Base-by-base conservation (phyloP, 2,113 vertebrate species). In the Oncorhynchus mykiss region DNA sequence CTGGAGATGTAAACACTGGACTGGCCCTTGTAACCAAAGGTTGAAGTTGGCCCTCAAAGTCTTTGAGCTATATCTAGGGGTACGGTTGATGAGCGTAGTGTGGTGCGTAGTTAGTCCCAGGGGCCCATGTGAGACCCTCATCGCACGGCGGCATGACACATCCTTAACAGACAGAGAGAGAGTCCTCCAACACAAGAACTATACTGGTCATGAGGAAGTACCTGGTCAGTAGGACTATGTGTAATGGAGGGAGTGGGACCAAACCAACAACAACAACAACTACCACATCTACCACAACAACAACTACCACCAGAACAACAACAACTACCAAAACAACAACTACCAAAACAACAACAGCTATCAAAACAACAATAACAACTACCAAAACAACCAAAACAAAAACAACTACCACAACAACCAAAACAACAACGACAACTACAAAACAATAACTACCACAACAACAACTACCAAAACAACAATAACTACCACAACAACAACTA, bases 91-190 rank as follows among this genome's bases (percentile, higher is more conserved):
- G 74, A 49, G 13, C 39, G 73, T 80, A 5, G n/a, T 34, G 34
- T 75, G 12, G 57, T 60, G 81, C 77, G 82, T 25, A 78, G 49
- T 77, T 71, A 87, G 34, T 34, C 34, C 25, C 74, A 73, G 51
- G 12, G 48, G 72, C 54, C 80, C 54, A 8, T 45, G 45, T 72
- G 9, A 45, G 69, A 22, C 27, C 71, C 69, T 22, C 66, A 70
- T 74, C 39, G 34, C 27, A 59, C 31, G 51, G 80, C 49, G 5
- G 74, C 72, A 82, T 39, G 34, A 70, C 5, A 74, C 25, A 1
- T 78, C 80, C 81, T 82, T 83, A 1, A 34, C 34, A 34, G 34
- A 34, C 45, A 31, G 75, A 49, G 49, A 54, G 77, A 7, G 34
- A 16, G 72, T 68, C 34, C 51, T 72, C 49, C 27, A 49, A 24